Evolutionary conservation across 1,140 invertebrate species (phyloP).

Genomic region (Neuroterus valhalla): DNA sequence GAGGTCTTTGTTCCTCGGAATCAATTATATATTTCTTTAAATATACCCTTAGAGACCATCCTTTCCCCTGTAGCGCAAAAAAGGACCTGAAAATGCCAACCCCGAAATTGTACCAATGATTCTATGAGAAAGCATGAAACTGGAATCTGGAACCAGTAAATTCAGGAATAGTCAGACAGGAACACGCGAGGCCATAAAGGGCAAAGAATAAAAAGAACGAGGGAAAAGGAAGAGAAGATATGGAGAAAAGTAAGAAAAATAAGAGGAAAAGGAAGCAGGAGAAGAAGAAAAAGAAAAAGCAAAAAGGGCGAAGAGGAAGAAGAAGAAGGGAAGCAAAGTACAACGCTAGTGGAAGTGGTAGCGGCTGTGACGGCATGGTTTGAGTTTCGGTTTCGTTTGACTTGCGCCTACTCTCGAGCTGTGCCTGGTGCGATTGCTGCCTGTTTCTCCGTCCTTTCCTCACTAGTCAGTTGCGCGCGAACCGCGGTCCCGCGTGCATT

Average conservation of each 20-base stretch:
- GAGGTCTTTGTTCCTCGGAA: too few species aligned
- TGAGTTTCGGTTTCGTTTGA: slow-evolving; percentile 66
- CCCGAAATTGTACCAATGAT: background rate
- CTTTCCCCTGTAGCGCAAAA: too few species aligned
- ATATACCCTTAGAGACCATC: too few species aligned
- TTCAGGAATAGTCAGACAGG: slow-evolving; percentile 25
- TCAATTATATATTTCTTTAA: too few species aligned
- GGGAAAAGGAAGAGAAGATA: slow-evolving; percentile 34
- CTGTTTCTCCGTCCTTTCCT: slow-evolving; percentile 15
- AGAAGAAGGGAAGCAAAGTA: slow-evolving; percentile 30
- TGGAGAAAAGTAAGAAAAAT: background rate
- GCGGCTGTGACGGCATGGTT: slow-evolving; percentile 36
- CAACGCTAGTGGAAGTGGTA: background rate
- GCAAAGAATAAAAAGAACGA: slow-evolving; percentile 1
- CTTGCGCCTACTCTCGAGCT: slow-evolving; percentile 52
- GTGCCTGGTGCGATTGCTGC: background rate
- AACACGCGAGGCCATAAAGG: slow-evolving; percentile 14
- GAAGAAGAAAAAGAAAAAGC: slow-evolving; percentile 21
- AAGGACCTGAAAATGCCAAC: too few species aligned
- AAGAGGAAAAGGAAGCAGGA: background rate
- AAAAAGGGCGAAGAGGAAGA: slow-evolving; percentile 16
- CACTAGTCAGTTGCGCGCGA: slow-evolving; percentile 69
- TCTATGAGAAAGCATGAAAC: background rate
- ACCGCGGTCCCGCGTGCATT: slow-evolving; percentile 64
- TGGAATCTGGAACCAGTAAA: background rate